Evolutionary conservation across 1,140 invertebrate genomes (phyloP).

Genomic region (Tetraneura akinire): DNA sequence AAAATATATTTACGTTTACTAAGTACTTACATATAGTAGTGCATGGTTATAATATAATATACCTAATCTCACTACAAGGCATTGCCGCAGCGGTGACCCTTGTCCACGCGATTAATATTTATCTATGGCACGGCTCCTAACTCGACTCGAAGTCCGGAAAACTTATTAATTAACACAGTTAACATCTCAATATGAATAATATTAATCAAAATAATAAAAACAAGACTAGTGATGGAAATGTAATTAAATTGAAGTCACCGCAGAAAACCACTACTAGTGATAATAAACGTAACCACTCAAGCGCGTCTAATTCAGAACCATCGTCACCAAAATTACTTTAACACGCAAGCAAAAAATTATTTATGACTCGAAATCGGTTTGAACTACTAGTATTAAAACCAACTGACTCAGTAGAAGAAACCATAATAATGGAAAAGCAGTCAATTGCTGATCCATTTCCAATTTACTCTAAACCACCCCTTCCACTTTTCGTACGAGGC

Average conservation of each 20-base stretch:
- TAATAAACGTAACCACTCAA: conserved; percentile 3
- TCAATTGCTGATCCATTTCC: neutral
- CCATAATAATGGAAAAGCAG: too few species aligned
- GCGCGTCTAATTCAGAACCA: neutral
- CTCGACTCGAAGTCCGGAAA: neutral
- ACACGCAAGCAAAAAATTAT: neutral
- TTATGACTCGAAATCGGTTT: neutral
- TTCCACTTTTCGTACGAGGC: neutral
- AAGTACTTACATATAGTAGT: too few species aligned
- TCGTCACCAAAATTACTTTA: neutral
- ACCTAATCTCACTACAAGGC: conserved; percentile 1
- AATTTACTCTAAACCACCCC: neutral
- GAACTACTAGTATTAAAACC: neutral
- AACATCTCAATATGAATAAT: neutral
- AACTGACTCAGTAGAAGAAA: neutral
- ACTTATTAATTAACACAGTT: neutral
- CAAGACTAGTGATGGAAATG: neutral
- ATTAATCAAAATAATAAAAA: neutral
- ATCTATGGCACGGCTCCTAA: neutral
- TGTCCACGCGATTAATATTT: neutral
- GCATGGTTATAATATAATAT: too few species aligned
- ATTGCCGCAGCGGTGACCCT: neutral
- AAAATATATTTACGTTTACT: too few species aligned
- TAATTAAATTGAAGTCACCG: neutral
- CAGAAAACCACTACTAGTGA: neutral